Evolutionary conservation across 2,888 invertebrate species (phyloP), one percentile per base, ranked within the genome.

Genomic region (Hypselothyrea guttata): DNA sequence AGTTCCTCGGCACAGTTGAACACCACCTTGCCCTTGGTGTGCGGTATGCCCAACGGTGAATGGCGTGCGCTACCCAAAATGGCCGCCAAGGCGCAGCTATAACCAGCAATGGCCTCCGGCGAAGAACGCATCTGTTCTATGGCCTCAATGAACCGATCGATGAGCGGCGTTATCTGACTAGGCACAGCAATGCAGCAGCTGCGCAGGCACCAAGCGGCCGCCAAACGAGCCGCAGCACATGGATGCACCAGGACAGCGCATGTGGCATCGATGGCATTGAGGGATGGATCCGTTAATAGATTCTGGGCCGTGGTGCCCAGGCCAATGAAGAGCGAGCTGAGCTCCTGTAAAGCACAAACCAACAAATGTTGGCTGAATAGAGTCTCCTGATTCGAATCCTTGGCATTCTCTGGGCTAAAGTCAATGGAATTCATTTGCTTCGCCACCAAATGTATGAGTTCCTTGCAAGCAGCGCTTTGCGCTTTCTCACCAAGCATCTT

Each of bases 1-100:
- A 99, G 90, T 88, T 99, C 99, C 91, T 99, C 99, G 0, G 98
- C 99, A 4, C 97, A 96, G 88, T 97, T 97, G 90, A 99, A 99
- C 31, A 99, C 97, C 62, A 98, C 95, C 91, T 99, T 98, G 66
- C 98, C 98, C 84, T 98, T 97, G 22, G 96, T 97, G 89, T 98
- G 98, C 0, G 99, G 99, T 34, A 98, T 96, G 12, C 99, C 98
- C 9, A 98, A 91, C 0, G 97, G 96, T 1, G 97, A 98, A 46
- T 95, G 92, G 40, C 95, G 93, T 0, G 97, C 96, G 51, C 98
- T 96, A 13, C 98, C 98, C 42, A 99, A 91, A 61, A 99, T 95
- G 0, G 98, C 97, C 22, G 98, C 96, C 66, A 99, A 91, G 0
- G 98, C 98, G 84, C 95, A 95, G 83, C 98, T 97, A 87, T 98